Evolutionary conservation across 2,888 invertebrate genomes (phyloP).

Genomic region (Andrena trimmerana): DNA sequence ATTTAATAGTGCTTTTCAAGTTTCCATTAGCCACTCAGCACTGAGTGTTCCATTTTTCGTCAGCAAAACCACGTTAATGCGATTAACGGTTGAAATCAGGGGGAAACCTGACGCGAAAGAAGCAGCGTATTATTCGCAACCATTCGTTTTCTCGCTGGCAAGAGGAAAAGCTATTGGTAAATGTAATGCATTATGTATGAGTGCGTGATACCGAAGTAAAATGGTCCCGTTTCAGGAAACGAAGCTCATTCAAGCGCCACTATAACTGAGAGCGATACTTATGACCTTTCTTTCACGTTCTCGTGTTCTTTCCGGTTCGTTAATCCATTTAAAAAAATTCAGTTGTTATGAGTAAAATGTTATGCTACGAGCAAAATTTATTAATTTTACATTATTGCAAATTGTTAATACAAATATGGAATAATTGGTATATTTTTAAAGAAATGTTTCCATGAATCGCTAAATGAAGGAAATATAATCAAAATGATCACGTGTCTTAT

Average conservation of each 20-base stretch:
- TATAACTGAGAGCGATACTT: constrained; percentile 7
- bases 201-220: constrained; percentile 54
- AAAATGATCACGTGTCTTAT: no score
- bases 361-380: no score
- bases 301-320: no score
- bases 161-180: constrained; percentile 76
- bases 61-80: constrained; percentile 3
- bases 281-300: background rate
- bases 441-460: no score
- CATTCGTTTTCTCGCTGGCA: constrained; percentile 59
- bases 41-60: background rate
- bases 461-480: no score
- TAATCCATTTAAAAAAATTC: no score
- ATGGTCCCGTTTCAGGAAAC: constrained; percentile 46
- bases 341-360: no score
- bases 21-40: background rate
- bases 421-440: no score
- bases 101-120: constrained; percentile 16
- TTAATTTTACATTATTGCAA: no score
- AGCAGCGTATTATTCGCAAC: constrained; percentile 61
- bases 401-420: no score
- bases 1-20: background rate
- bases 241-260: constrained; percentile 26
- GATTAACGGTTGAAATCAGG: constrained; percentile 26
- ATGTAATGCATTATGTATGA: constrained; percentile 83